Evolutionary conservation across 1,140 invertebrate species (phyloP), one percentile per base, ranked within the genome.

Genomic region (Drosophila triauraria): DNA sequence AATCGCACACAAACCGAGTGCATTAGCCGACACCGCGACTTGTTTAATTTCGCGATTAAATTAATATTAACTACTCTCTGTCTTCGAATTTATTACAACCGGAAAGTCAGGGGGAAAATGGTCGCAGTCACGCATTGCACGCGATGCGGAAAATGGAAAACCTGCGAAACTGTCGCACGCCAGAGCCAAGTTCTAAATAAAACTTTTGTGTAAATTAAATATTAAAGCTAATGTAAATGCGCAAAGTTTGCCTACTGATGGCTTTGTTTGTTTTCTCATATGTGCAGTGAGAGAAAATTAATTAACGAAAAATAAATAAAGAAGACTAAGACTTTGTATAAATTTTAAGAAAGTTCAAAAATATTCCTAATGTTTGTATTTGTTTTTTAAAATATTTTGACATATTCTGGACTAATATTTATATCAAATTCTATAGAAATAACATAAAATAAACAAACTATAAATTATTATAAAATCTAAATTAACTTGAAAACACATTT

Each of bases 21-120:
- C 83, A 87, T 83, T 87, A 83, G 67, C 84, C 84, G 77, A 63
- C 69, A 60, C 69, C 67, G 30, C 5, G 23, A 72, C 57, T 87
- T 80, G 77, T 84, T 88, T 87, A 88, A 87, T 88, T 80, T 43
- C 58, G 42, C 59, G 61, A 87, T 87, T 65, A 87, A 88, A 88
- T 84, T 88, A 80, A 87, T 88, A 80, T 80, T 80, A 87, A 87
- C 50, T 87, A 71, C 80, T 56, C 79, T 63, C 71, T 84, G 79
- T 78, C 68, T 68, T 65, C 59, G 74, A 84, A 83, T 88, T 84
- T 74, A 64, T 57, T 42, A 58, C 62, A 76, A 75, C 30, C 44
- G 58, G 53, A 58, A 54, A 69, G 35, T 43, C 53, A 32, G 44
- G 47, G n/a, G 25, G 27, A 6, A 74, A 86, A 78, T 85, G 76